Evolutionary conservation across 2,888 invertebrate species (phyloP), one percentile per base, ranked within the genome.

Genomic region (Protodeltote pygarga): DNA sequence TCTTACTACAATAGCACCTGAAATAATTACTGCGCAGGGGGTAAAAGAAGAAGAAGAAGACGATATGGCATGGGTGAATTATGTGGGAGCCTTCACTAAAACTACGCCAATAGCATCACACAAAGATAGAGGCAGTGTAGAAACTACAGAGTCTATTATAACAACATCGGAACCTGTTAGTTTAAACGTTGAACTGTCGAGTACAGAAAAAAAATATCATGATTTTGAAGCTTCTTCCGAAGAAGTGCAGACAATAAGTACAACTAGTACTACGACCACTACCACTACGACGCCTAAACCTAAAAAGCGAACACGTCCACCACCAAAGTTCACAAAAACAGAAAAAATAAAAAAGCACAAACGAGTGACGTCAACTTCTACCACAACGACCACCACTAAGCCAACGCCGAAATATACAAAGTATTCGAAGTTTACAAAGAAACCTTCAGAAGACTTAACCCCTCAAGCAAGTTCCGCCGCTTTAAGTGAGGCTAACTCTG

Each of bases 261-360:
- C 57, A 8, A 67, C 68, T 2, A 72, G 75, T 2, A 76, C 73
- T 2, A 74, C 72, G 9, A 54, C 58, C 20, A 72, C 72, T 1
- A 71, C 69, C 1, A 71, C 78, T 1, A 78, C 81, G n/a, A 77
- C 82, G 9, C 51, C 64, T 6, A 81, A 72, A 55, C 75, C 80
- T 6, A 83, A 67, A 38, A 88, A 84, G 55, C 85, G 89, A 10
- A 92, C 92, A 19, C 83, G 90, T 8, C 87, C 91, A 15, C 87
- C 88, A 34, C 85, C 81, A 5, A 86, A 83, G 48, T 86, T 86
- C 38, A 73, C 60, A 5, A 87, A 87, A 66, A 70, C 78, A 42
- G 82, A 82, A 8, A 89, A 86, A 69, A 57, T 77, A 3, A 89
- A 84, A 57, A 92, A 92, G 62, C 85, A 87, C 47, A 88, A 89